Percentiles rank a stretch among this genome's conserved stretches.
phyloP scores from a whole-genome alignment of 2,888 invertebrate genomes.

The Caenorhabditis wallacei region DNA sequence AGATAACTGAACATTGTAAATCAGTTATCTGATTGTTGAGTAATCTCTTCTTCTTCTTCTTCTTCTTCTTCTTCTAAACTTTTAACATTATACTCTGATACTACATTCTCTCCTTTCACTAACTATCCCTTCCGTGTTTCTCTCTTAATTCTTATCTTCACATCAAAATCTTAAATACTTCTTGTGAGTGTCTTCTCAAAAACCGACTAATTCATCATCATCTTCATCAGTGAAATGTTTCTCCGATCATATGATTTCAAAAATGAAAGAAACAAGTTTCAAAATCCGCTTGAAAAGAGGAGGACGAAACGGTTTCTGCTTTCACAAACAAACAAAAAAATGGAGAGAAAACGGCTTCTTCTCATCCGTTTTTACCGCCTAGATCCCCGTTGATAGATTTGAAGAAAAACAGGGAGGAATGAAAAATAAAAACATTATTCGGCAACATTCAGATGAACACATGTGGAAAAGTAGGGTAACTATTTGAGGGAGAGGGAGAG shows the following conservation, averaged over 20 bases:
- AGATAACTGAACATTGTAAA: no score
- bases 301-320: slow-evolving; percentile 21
- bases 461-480: slow-evolving; percentile 55
- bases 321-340: slow-evolving; percentile 40
- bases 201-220: slow-evolving; percentile 64
- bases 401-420: not conserved
- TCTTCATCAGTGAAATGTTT: slow-evolving; percentile 27
- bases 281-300: slow-evolving; percentile 2
- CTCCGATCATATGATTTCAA: slow-evolving; percentile 50
- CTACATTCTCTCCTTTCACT: slow-evolving; percentile 40
- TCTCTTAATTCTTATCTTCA: slow-evolving; percentile 37
- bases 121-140: slow-evolving; percentile 42
- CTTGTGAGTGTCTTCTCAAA: slow-evolving; percentile 41
- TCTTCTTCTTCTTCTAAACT: no score
- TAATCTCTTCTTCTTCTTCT: not conserved
- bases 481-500: slow-evolving; percentile 8
- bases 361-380: slow-evolving; percentile 26
- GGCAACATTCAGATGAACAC: slow-evolving; percentile 40
- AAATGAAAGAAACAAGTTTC: slow-evolving; percentile 43
- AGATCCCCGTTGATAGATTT: slow-evolving; percentile 18
- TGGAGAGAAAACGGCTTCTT: slow-evolving; percentile 19
- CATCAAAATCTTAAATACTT: slow-evolving; percentile 29
- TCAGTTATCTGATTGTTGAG: not conserved
- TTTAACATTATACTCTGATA: not conserved
- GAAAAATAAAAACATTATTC: slow-evolving; percentile 35